Percentiles rank a stretch among this genome's conserved stretches.
Conservation (phyloP, 2,797 vertebrate species). For the Telmatherina bonti region DNA sequence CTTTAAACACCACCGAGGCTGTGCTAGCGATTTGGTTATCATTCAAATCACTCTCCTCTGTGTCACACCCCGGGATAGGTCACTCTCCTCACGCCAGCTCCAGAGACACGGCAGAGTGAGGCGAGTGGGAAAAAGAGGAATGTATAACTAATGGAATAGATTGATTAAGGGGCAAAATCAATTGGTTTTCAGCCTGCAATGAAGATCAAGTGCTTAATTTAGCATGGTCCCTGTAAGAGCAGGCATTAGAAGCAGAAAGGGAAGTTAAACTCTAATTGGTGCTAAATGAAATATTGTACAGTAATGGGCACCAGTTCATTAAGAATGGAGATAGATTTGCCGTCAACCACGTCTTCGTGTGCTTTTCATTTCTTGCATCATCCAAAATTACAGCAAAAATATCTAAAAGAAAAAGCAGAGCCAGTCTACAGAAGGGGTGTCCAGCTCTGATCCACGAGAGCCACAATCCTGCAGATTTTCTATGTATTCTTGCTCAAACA, state of each 20-base stretch:
- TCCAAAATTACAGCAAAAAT: not conserved
- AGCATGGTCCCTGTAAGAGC: slow-evolving; percentile 87
- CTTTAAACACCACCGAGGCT: slow-evolving; percentile 91
- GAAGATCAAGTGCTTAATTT: slow-evolving; percentile 94
- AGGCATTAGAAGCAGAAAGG: slow-evolving; percentile 85
- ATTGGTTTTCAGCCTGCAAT: slow-evolving; percentile 89
- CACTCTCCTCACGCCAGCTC: slow-evolving; percentile 82
- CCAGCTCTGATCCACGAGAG: no score
- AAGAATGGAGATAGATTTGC: slow-evolving; percentile 15
- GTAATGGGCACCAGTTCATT: slow-evolving; percentile 81
- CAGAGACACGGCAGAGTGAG: slow-evolving; percentile 64
- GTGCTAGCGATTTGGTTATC: slow-evolving; percentile 93
- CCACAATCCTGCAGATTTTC: no score
- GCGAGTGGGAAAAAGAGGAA: slow-evolving; percentile 81
- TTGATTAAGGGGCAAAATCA: slow-evolving; percentile 94
- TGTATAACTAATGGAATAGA: slow-evolving; percentile 97
- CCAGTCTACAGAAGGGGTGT: not conserved
- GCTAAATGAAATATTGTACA: slow-evolving; percentile 88
- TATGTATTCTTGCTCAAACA: no score
- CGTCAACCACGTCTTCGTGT: slow-evolving; percentile 16
- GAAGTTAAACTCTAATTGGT: slow-evolving; percentile 89
- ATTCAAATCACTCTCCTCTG: slow-evolving; percentile 88
- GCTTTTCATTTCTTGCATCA: not conserved
- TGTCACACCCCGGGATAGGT: slow-evolving; percentile 90
- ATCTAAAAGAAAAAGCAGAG: not conserved